These are phyloP conservation scores for Arge pagana DNA, from an alignment of 2,888 invertebrate genomes.

Conservation along the genomic window DNA sequence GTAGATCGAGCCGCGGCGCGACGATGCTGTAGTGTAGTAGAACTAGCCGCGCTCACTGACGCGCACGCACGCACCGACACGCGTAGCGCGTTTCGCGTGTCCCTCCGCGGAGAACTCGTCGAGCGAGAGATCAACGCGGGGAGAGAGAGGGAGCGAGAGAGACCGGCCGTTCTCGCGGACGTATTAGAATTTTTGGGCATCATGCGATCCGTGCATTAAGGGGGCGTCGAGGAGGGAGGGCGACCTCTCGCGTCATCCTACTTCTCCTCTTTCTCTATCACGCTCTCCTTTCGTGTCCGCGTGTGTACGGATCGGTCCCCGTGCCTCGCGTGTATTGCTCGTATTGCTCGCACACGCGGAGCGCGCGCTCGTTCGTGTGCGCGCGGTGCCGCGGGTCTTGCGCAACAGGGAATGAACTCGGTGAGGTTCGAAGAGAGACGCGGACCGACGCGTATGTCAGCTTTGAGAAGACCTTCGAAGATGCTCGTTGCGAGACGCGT, in stretches of 20 bases:
- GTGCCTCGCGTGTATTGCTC: slow-evolving; percentile 15
- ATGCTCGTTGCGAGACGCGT: no score
- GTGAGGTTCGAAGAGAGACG: no score
- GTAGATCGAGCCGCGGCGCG: no score
- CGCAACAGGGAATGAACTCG: slow-evolving; percentile 20
- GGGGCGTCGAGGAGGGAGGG: slow-evolving; percentile 16
- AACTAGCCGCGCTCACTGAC: no score
- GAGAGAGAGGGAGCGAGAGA: slow-evolving; percentile 16
- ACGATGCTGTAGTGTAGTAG: no score
- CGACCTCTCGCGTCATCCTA: slow-evolving; percentile 3
- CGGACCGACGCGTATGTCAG: no score
- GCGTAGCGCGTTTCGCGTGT: no score
- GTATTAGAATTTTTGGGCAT: slow-evolving; percentile 39
- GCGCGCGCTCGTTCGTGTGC: neutral
- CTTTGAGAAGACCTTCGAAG: no score
- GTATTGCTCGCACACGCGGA: slow-evolving; percentile 9
- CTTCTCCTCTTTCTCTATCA: slow-evolving; percentile 6
- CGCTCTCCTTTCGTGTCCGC: slow-evolving; percentile 25
- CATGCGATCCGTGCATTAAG: slow-evolving; percentile 42
- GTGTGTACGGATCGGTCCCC: slow-evolving; percentile 10
- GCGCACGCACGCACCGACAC: no score
- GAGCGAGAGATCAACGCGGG: no score
- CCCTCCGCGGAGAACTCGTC: no score
- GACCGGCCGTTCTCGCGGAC: slow-evolving; percentile 28
- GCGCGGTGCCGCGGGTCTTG: slow-evolving; percentile 4